Evolutionary conservation across 2,797 vertebrate genomes (phyloP).

Genomic region (Atherinosoma microstoma): DNA sequence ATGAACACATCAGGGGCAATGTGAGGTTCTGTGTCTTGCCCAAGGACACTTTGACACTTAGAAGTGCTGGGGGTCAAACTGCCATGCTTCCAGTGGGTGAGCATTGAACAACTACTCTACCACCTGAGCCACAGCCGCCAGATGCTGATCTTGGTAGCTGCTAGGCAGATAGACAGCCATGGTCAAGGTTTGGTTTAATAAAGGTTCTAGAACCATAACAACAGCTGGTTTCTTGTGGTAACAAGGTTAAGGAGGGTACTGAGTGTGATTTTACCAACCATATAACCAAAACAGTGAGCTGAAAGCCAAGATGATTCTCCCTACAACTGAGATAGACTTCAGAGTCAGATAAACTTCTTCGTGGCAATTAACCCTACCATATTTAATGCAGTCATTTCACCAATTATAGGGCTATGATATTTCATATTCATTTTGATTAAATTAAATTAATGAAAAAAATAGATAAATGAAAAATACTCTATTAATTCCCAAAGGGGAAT

Average conservation of each 20-base stretch:
- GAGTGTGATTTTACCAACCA: background rate
- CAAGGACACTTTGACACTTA: background rate
- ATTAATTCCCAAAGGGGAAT: too few relatives aligned
- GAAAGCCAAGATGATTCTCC: background rate
- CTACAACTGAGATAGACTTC: background rate
- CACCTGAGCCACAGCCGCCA: background rate
- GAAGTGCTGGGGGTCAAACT: background rate
- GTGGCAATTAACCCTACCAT: background rate
- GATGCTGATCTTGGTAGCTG: background rate
- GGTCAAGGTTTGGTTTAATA: slow-evolving; percentile 1
- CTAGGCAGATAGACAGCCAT: too few relatives aligned
- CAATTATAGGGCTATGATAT: background rate
- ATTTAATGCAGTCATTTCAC: background rate
- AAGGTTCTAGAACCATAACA: background rate
- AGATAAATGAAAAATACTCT: too few relatives aligned
- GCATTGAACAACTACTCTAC: background rate
- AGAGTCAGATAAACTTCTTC: too few relatives aligned
- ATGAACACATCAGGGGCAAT: background rate
- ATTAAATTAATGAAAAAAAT: too few relatives aligned
- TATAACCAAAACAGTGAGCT: slow-evolving; percentile 12
- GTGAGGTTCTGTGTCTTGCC: background rate
- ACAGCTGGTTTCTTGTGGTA: background rate
- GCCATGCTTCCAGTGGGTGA: background rate
- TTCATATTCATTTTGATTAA: background rate
- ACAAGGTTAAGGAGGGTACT: background rate